Percentiles rank a stretch among this genome's conserved stretches.
Evolutionary conservation across 2,113 vertebrate genomes (phyloP).

Genomic region (Xiphophorus maculatus): DNA sequence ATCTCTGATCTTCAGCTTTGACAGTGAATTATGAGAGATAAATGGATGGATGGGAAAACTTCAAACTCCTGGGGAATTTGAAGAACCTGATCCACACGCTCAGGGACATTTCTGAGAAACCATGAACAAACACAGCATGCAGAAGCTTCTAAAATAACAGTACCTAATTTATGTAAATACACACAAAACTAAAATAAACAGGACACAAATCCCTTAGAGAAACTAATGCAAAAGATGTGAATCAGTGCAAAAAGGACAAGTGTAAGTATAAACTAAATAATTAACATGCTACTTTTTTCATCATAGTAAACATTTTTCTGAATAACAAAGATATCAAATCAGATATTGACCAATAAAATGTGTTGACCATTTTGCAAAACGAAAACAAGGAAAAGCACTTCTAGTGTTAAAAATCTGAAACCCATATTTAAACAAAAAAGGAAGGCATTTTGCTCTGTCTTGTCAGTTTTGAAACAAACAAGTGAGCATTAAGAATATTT

Average conservation of each 20-base stretch:
- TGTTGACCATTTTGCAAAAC: neutral
- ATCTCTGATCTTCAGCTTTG: neutral
- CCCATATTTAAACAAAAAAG: neutral
- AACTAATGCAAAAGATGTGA: neutral
- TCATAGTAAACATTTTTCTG: neutral
- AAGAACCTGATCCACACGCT: neutral
- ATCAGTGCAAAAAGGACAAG: neutral
- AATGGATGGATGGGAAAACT: neutral
- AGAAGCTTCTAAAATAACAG: too few species aligned
- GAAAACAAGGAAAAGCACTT: neutral
- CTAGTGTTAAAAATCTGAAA: neutral
- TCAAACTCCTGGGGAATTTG: neutral
- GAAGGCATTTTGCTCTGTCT: neutral
- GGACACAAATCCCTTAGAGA: too few species aligned
- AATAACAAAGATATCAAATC: neutral
- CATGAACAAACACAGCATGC: neutral
- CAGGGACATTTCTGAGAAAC: neutral
- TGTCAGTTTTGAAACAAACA: neutral
- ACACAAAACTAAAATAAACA: too few species aligned
- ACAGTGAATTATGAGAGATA: neutral
- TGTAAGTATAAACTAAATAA: neutral
- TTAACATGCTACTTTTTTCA: neutral
- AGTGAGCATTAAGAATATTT: neutral
- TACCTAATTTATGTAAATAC: too few species aligned
- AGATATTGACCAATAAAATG: neutral